Base-by-base conservation (phyloP, 2,888 invertebrate genomes). In the Drosophila multiciliata region DNA sequence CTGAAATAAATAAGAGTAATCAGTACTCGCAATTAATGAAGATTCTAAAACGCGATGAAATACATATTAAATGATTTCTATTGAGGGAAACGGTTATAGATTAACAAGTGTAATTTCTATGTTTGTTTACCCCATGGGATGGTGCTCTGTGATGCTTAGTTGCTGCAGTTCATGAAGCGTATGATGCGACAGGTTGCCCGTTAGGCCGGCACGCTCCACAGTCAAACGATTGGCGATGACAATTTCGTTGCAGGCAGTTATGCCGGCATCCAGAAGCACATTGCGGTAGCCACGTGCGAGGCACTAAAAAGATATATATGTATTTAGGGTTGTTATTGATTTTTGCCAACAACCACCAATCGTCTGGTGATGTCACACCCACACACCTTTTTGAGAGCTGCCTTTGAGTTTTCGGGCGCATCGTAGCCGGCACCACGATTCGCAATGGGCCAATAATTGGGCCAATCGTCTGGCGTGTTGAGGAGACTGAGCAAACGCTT, bases 391-490 rank as follows among this genome's bases (percentile, higher is more conserved):
- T 91, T 92, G 32, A 93, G 84, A 42, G 93, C 92, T 49, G 92
- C 92, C 80, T 89, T 90, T 3, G 93, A 92, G 66, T 93, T 93
- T 74, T 93, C 93, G 1, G 93, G 93, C 26, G 92, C 92, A 87
- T 93, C 93, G 78, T 92, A 93, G 40, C 91, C 91, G 69, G 92
- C 93, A 53, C 92, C 93, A 20, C 92, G 91, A 83, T 92, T 92
- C 1, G 93, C 93, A 58, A 93, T 92, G 42, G 93, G 92, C 93
- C 93, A 93, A 67, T 92, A 92, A 67, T 75, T 87, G 48, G 92
- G 91, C 62, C 92, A 83, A 64, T 93, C 93, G 70, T 92, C 91
- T 15, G 90, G 88, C 20, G 85, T 83, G 66, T 91, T 92, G 23
- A 92, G 73, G 32, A 93, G 69, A 38, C 87, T 89, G 0, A 91